Evolutionary conservation across 92 coral and sea anemone genomes (phyloP).

Genomic region (Meandrina meandrites): DNA sequence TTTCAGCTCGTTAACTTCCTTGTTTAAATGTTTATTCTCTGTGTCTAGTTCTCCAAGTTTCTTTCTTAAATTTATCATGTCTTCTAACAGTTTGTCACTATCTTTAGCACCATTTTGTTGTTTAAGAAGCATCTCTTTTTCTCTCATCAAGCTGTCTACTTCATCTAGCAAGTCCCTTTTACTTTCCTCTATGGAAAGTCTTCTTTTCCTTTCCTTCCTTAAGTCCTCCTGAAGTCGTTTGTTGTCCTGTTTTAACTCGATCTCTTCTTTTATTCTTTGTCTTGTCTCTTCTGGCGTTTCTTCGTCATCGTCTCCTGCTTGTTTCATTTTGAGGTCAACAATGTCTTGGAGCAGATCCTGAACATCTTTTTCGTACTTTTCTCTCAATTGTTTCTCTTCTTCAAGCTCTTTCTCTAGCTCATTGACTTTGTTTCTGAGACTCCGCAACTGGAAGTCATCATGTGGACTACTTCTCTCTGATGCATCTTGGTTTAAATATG

Average conservation of each 20-base stretch:
- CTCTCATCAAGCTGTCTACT: constrained; percentile 46
- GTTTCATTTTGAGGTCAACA: constrained; percentile 67
- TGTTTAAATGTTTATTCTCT: constrained; percentile 46
- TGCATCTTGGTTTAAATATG: background rate
- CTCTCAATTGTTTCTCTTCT: constrained; percentile 54
- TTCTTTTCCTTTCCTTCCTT: constrained; percentile 36
- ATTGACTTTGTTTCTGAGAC: constrained; percentile 25
- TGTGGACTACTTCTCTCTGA: background rate
- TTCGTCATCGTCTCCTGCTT: constrained; percentile 52
- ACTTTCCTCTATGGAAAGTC: constrained; percentile 47
- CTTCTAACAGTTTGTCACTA: constrained; percentile 25
- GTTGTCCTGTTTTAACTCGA: constrained; percentile 54
- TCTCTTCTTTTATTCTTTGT: constrained; percentile 49
- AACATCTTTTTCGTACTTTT: constrained; percentile 68
- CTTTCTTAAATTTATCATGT: constrained; percentile 38
- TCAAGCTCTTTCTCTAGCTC: constrained; percentile 55
- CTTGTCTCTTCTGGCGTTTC: constrained; percentile 42
- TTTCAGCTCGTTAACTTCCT: constrained; percentile 44
- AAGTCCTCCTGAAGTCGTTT: constrained; percentile 63
- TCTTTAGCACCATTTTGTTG: constrained; percentile 30
- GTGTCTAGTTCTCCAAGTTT: constrained; percentile 38
- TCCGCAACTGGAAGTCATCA: background rate
- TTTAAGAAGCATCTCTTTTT: constrained; percentile 45
- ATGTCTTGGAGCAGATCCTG: constrained; percentile 77
- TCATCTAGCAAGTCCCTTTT: constrained; percentile 58